Evolutionary conservation across 2,888 invertebrate species (phyloP), one percentile per base, ranked within the genome.

Genomic region (Lochmaea crataegi): DNA sequence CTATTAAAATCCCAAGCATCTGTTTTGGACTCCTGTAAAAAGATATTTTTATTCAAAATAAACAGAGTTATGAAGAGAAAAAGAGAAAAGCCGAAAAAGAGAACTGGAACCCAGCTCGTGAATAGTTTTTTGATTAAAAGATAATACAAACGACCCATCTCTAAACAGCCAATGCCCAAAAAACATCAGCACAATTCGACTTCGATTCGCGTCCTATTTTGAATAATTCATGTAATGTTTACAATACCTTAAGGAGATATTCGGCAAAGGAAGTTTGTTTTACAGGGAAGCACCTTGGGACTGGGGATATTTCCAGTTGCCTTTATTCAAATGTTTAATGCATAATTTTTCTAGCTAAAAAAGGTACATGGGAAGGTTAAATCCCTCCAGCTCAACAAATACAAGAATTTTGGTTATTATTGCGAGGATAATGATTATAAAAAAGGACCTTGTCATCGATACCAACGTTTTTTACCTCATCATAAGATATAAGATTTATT

Each of bases 221-320:
- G 79, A 80, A 80, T 80, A 75, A 80, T 80, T 77, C 79, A 80
- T 80, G 77, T 76, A 78, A 75, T 78, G 74, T 78, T 78, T 77
- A 71, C 76, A 75, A 77, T 79, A 77, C 76, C 74, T 71, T 26
- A 73, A 61, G 74, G 74, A 74, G 68, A 73, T 74, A 73, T 76
- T 71, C 74, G 63, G 68, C 68, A 73, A 68, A 74, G 66, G 65
- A 42, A 16, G 16, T 63, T 63, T 16, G 12, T 9, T 42, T 18
- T 16, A 42, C 61, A 63, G 61, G 18, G 61, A 41, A 10, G 42
- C 12, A 41, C 16, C 14, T 18, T 10, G 9, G 16, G 53, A 10
- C 16, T 6, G 3, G 10, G 26, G 6, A 58, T 58, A 32, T 32
- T 26, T 32, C 32, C 32, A 38, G 32, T 38, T 38, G 7, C 32